Conservation (phyloP, 2,888 invertebrate species). For the Prenolepis imparis region DNA sequence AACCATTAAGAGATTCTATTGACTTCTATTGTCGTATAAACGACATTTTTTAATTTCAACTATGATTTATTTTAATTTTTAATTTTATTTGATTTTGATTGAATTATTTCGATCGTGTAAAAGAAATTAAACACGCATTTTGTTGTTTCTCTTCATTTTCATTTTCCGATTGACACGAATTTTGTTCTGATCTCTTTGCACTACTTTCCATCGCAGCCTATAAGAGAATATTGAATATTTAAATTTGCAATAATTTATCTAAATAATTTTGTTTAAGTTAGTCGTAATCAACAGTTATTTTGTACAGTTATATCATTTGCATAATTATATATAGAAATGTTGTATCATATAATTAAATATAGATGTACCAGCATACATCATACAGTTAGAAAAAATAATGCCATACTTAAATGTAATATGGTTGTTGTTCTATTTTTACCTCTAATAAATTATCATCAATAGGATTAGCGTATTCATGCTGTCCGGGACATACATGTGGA, state of each 20-base stretch:
- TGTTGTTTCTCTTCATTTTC: not conserved
- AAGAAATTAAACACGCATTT: not conserved
- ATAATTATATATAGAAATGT: not conserved
- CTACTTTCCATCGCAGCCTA: slow-evolving; percentile 1
- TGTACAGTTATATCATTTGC: not conserved
- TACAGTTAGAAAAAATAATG: not conserved
- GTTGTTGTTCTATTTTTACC: slow-evolving; percentile 52
- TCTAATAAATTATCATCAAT: slow-evolving; percentile 34
- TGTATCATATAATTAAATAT: not conserved
- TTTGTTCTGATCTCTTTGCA: not conserved
- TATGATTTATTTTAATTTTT: not conserved
- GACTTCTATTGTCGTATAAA: not conserved
- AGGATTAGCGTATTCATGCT: slow-evolving; percentile 85
- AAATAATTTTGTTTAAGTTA: not conserved
- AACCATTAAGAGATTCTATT: not conserved
- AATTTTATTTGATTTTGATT: not conserved
- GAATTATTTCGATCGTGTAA: not conserved
- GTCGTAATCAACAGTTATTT: not conserved
- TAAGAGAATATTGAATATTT: not conserved
- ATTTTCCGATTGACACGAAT: not conserved
- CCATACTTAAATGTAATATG: not conserved
- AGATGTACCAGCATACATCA: not conserved
- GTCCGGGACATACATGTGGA: slow-evolving; percentile 78
- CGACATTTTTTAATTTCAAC: not conserved
- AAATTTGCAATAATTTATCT: not conserved